Base-by-base conservation (phyloP, 2,888 invertebrate species). In the Colostygia pectinataria region DNA sequence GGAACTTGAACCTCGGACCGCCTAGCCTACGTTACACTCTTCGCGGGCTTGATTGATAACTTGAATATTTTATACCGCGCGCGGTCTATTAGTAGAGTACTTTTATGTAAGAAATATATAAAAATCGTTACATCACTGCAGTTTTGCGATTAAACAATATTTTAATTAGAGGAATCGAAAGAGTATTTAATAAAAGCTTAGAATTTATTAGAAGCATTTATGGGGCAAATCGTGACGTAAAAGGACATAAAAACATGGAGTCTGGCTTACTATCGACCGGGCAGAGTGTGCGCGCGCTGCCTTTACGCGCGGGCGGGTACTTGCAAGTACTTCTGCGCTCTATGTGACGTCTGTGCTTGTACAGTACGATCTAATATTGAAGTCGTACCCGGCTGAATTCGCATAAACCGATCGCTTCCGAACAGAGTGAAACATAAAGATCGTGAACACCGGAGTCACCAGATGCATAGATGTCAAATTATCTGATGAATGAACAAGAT, bases 181-280 rank as follows among this genome's bases (percentile, higher is more conserved):
- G 23, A 27, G 28, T 12, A 14, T 48, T 36, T 40, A 34, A 33
- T 39, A 13, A 41, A 20, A 18, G 18, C 34, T 24, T 15, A 20
- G 75, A 80, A 80, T 84, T 84, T 61, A 65, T 68, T 82, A 76
- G 72, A 75, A 75, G 67, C 79, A 65, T 76, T 77, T 81, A 61
- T 84, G 77, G 74, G 79, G 77, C 76, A 80, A 82, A 80, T 81
- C 71, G 74, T 83, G 78, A 81, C 78, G 79, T 76, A 77, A 83
- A 81, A 83, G 75, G 83, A 83, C 84, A 86, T 89, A 86, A 89
- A 89, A 89, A 86, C 80, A 83, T 84, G 74, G 82, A 86, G 88
- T 86, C 85, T 88, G 85, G 83, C 78, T 79, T 75, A 66, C 72
- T 88, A 89, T 90, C 89, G 89, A 89, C 87, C 89, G 81, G 79